These are phyloP conservation scores for Anhinga rufa DNA, from an alignment of 2,113 vertebrate species.

Conservation along the genomic window DNA sequence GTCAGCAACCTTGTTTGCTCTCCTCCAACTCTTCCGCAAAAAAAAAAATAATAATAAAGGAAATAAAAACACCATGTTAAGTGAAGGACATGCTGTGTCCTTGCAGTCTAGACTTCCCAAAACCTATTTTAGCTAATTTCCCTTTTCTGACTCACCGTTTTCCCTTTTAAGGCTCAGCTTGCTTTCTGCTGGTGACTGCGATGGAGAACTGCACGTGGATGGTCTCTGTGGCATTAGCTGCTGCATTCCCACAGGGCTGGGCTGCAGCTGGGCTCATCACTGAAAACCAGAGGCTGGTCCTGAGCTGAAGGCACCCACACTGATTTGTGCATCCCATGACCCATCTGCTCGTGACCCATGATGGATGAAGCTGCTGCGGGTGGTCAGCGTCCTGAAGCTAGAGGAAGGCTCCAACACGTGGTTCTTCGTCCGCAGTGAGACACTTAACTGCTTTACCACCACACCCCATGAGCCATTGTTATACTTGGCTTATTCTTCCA, in stretches of 20 bases:
- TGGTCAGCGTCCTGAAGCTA: neutral
- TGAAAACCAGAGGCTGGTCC: neutral
- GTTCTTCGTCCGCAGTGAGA: neutral
- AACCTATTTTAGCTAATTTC: neutral
- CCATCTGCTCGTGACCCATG: neutral
- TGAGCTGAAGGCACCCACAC: neutral
- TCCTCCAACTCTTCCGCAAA: neutral
- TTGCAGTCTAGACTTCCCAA: neutral
- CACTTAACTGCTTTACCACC: neutral
- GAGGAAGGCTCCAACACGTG: neutral
- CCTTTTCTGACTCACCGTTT: neutral
- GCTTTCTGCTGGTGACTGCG: neutral
- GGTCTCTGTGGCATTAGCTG: neutral
- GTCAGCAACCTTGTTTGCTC: neutral
- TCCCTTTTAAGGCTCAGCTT: neutral
- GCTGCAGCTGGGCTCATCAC: neutral
- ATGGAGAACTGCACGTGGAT: neutral
- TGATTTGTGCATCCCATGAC: neutral
- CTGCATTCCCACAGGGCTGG: neutral
- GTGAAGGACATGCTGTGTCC: neutral
- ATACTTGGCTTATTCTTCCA: conserved; percentile 1
- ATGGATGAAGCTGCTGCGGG: neutral
- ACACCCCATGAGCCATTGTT: neutral
- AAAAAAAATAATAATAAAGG: neutral
- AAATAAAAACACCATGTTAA: neutral